phyloP scores from a whole-genome alignment of 2,113 vertebrate species.

The Tinamus guttatus region DNA sequence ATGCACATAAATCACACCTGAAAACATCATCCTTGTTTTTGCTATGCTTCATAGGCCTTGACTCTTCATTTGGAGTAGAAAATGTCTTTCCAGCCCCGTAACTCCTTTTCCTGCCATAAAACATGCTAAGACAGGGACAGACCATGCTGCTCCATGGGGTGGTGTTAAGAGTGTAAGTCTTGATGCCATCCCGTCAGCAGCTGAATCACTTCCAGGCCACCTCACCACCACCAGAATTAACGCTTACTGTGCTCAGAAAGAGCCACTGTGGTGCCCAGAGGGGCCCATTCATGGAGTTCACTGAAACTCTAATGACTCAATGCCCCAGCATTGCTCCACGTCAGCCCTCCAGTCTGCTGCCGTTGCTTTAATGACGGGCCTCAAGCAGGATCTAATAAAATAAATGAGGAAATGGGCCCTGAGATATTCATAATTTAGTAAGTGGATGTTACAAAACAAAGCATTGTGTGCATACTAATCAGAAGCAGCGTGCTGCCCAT shows the following conservation, averaged over 20 bases:
- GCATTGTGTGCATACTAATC: fast-evolving
- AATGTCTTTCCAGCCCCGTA: fast-evolving
- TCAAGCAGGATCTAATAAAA: neutral
- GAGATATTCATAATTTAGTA: neutral
- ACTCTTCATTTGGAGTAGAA: neutral
- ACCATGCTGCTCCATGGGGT: fast-evolving
- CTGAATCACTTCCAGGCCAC: neutral
- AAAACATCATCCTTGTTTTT: fast-evolving
- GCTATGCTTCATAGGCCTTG: neutral
- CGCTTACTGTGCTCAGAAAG: neutral
- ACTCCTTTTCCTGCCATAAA: neutral
- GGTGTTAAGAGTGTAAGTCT: neutral
- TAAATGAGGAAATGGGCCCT: fast-evolving
- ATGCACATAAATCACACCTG: neutral
- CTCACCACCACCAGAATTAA: neutral
- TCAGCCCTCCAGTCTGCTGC: neutral
- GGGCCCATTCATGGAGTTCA: neutral
- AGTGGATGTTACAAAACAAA: fast-evolving
- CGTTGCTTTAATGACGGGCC: neutral
- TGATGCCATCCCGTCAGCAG: fast-evolving
- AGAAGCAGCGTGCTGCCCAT: neutral
- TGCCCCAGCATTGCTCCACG: neutral
- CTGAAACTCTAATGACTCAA: neutral
- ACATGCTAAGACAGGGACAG: neutral
- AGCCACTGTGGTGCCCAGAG: neutral